These are phyloP conservation scores for Diadophis punctatus DNA, from an alignment of 2,113 vertebrate genomes.

Conservation along the genomic window DNA sequence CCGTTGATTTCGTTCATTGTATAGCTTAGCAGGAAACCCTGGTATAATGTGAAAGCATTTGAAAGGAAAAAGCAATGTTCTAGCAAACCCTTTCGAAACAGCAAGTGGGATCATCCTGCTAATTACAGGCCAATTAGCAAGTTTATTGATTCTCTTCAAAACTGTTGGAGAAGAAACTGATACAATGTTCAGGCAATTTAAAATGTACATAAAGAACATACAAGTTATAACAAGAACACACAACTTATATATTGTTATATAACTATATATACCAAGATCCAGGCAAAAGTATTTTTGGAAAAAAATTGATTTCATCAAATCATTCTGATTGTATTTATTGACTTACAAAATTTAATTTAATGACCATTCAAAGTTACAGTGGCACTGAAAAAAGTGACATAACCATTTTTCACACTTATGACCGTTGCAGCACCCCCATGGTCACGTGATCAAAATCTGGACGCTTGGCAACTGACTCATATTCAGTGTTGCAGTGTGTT, in stretches of 20 bases:
- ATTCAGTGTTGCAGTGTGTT: no score
- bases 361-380: background rate
- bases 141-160: constrained; percentile 3
- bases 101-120: background rate
- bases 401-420: background rate
- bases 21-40: background rate
- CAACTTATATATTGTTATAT: background rate
- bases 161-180: background rate
- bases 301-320: background rate
- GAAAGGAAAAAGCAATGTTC: background rate
- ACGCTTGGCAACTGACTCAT: no score
- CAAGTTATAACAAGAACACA: background rate
- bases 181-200: background rate
- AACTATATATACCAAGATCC: background rate
- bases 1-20: background rate
- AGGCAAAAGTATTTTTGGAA: background rate
- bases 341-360: background rate
- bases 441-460: background rate
- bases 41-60: background rate
- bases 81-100: background rate
- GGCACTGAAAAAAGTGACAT: background rate
- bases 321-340: background rate
- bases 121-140: constrained; percentile 6
- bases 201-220: background rate
- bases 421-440: background rate